phyloP scores from a whole-genome alignment of 2,113 vertebrate species.

The Clarias gariepinus region DNA sequence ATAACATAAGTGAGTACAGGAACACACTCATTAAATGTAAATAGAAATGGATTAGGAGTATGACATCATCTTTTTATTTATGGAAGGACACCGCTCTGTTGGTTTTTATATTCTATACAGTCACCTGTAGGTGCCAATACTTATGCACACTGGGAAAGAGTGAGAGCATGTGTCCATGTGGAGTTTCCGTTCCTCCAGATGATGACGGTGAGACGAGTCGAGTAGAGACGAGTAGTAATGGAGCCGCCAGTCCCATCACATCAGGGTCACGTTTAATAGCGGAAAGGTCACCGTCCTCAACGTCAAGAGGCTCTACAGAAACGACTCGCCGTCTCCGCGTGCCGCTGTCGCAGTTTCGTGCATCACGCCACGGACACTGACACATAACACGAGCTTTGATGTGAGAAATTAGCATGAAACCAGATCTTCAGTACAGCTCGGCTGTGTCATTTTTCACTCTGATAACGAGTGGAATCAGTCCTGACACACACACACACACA shows the following conservation, averaged over 20 bases:
- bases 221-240: background rate
- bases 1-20: no score
- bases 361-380: background rate
- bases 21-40: background rate
- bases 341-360: background rate
- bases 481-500: background rate
- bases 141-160: background rate
- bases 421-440: background rate
- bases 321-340: background rate
- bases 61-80: background rate
- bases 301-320: background rate
- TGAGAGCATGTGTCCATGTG: background rate
- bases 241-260: conserved; percentile 10
- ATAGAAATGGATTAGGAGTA: background rate
- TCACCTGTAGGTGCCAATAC: background rate
- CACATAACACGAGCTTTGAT: background rate
- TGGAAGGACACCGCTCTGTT: background rate
- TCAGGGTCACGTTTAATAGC: conserved; percentile 14
- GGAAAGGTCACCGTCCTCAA: background rate
- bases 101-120: background rate
- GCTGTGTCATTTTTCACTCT: background rate
- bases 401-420: background rate
- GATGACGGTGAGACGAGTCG: background rate
- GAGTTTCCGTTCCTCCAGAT: background rate
- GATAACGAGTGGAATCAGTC: background rate